A percentile compares a stretch with the other conserved stretches of the same genome.
Evolutionary conservation across 1,140 invertebrate genomes (phyloP).

Genomic region (Potamilus streckersoni): DNA sequence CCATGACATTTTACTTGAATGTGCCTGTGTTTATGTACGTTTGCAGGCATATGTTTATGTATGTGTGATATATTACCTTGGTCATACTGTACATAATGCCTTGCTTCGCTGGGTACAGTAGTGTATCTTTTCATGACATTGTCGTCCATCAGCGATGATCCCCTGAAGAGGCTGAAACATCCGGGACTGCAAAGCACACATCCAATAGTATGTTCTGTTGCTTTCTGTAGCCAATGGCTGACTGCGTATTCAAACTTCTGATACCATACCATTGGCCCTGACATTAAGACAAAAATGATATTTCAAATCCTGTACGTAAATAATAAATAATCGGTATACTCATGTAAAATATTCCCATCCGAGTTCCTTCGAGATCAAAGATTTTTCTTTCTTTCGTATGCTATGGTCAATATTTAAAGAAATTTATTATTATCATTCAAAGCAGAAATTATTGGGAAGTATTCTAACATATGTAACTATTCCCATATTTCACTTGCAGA

Average conservation of each 20-base stretch:
- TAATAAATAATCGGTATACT: too few relatives aligned
- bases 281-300: constrained; percentile 29
- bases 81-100: constrained; percentile 75
- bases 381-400: too few relatives aligned
- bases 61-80: constrained; percentile 63
- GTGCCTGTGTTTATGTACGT: too few relatives aligned
- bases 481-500: too few relatives aligned
- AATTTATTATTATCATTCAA: too few relatives aligned
- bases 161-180: constrained; percentile 58
- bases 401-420: too few relatives aligned
- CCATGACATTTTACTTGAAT: too few relatives aligned
- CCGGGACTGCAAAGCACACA: constrained; percentile 58
- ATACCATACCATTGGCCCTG: constrained; percentile 60
- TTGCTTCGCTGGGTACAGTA: constrained; percentile 69
- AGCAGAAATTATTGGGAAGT: too few relatives aligned
- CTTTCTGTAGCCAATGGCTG: constrained; percentile 59
- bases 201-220: constrained; percentile 58
- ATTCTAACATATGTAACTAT: too few relatives aligned
- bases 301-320: background rate
- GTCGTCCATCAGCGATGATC: constrained; percentile 55
- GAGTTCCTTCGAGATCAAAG: too few relatives aligned
- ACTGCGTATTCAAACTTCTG: constrained; percentile 61
- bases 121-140: constrained; percentile 64
- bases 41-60: too few relatives aligned
- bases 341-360: too few relatives aligned